Percentiles rank a stretch among this genome's conserved stretches.
phyloP scores from a whole-genome alignment of 2,888 invertebrate genomes.

The Halocaridina rubra region DNA sequence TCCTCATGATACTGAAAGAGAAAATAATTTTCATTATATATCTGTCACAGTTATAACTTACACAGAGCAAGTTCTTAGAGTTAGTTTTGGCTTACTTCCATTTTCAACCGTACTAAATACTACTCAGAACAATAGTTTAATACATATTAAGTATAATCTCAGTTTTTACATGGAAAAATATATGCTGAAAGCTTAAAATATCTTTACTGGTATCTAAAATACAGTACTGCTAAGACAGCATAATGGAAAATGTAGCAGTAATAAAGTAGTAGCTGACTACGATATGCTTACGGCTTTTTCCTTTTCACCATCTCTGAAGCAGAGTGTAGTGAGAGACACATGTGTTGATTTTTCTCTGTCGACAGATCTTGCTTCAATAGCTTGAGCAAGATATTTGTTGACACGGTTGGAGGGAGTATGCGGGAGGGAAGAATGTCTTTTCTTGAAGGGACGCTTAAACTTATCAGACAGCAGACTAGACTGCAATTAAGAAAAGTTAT shows the following conservation, averaged over 20 bases:
- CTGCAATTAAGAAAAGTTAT: conserved; percentile 17
- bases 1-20: conserved; percentile 83
- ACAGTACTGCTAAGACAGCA: no score
- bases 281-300: conserved; percentile 78
- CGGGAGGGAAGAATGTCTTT: conserved; percentile 82
- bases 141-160: no score
- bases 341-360: conserved; percentile 90
- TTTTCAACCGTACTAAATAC: no score
- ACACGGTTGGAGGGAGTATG: conserved; percentile 91
- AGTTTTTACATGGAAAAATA: no score
- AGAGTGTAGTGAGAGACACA: conserved; percentile 85
- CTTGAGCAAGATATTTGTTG: conserved; percentile 91
- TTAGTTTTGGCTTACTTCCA: no score
- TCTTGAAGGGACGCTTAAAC: conserved; percentile 88
- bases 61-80: no score
- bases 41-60: no score
- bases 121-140: no score
- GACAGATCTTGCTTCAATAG: conserved; percentile 89
- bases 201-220: no score
- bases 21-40: neutral
- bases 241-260: no score
- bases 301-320: conserved; percentile 86
- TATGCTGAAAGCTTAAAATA: no score
- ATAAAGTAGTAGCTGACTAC: no score
- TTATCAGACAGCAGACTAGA: conserved; percentile 89